These are phyloP conservation scores for Prunella strophiata DNA, from an alignment of 2,797 vertebrate genomes.

Conservation along the genomic window DNA sequence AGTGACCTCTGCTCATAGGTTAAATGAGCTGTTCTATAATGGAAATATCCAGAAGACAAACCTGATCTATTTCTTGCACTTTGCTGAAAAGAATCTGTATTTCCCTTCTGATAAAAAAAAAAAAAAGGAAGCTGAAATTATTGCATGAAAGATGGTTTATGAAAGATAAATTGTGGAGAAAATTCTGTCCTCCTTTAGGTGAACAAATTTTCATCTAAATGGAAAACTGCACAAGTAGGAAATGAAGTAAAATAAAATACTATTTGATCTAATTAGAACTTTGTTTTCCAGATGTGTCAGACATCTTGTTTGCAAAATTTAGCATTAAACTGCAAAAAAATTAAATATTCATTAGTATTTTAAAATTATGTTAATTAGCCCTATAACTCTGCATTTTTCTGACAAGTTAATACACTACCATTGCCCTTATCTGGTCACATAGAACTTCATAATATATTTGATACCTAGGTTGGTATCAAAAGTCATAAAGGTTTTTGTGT, in stretches of 20 bases:
- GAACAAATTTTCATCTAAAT: not conserved
- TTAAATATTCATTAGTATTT: not conserved
- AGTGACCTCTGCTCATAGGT: not conserved
- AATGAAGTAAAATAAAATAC: not conserved
- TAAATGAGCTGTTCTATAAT: constrained; percentile 4
- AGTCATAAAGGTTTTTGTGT: not conserved
- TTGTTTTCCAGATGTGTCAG: not conserved
- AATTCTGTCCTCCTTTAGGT: not conserved
- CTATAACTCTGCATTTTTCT: not conserved
- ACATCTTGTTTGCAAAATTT: not conserved
- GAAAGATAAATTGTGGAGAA: not conserved
- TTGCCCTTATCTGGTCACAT: not conserved
- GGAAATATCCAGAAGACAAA: not conserved
- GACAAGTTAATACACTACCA: not conserved
- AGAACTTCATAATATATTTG: not conserved
- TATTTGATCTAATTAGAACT: not conserved
- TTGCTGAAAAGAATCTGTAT: not conserved
- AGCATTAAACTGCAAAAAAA: not conserved
- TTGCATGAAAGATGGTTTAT: not conserved
- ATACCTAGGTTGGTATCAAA: not conserved
- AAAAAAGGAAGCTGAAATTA: not conserved
- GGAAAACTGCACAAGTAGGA: not conserved
- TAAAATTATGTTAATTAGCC: not conserved
- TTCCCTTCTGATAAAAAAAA: not conserved
- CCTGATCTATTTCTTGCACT: not conserved